Conservation (phyloP, 2,888 invertebrate genomes). For the Eupithecia pulchellata region DNA sequence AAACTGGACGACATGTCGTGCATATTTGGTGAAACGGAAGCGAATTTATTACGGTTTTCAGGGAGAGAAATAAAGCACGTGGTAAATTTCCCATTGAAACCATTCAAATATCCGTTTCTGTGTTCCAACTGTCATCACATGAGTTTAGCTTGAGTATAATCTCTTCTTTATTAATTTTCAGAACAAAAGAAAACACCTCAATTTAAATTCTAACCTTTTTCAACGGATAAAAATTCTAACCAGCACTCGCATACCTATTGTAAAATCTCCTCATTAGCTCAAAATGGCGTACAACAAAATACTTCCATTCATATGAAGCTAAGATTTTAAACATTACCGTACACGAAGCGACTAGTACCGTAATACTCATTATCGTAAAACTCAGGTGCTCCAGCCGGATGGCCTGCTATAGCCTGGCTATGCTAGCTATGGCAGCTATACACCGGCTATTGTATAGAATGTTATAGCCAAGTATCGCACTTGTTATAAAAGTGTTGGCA, state of each 20-base stretch:
- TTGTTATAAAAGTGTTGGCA: background rate
- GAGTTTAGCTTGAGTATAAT: background rate
- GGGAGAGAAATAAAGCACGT: background rate
- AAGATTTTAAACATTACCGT: conserved; percentile 31
- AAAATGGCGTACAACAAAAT: conserved; percentile 30
- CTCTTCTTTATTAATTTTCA: background rate
- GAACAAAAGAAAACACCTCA: background rate
- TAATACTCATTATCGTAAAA: conserved; percentile 53
- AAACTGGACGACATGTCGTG: conserved; percentile 6
- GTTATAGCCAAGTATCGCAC: background rate
- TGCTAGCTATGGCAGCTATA: background rate
- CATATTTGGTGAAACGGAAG: background rate
- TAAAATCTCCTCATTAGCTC: conserved; percentile 11
- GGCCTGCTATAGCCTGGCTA: background rate
- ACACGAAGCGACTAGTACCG: conserved; percentile 29
- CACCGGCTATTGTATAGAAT: background rate
- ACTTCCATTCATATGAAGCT: conserved; percentile 30
- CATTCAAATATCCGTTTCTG: background rate
- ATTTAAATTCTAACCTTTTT: background rate
- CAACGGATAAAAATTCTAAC: background rate
- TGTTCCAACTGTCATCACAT: background rate
- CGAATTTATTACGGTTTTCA: background rate
- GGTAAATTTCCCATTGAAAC: background rate
- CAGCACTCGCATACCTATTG: background rate
- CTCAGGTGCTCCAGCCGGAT: conserved; percentile 48